These are phyloP conservation scores for Chromoteleia sp. DNA, from an alignment of 2,888 invertebrate species.

Conservation along the genomic window DNA sequence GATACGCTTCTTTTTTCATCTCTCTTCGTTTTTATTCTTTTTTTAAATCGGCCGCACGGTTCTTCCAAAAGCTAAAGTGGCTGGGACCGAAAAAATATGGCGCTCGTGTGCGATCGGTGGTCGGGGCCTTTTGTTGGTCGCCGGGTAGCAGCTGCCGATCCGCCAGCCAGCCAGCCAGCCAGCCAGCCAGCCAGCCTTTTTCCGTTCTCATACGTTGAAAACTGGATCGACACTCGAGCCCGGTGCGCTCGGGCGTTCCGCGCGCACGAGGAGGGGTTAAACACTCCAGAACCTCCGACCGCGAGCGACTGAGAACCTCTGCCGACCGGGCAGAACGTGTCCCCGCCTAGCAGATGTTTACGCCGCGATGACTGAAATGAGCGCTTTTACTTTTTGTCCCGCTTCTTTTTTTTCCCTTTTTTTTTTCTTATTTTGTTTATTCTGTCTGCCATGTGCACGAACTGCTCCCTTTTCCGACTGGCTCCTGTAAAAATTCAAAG, in stretches of 20 bases:
- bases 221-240: conserved; percentile 82
- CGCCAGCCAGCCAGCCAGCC: conserved; percentile 79
- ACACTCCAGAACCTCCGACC: conserved; percentile 47
- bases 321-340: conserved; percentile 72
- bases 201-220: conserved; percentile 83
- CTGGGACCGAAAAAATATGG: conserved; percentile 55
- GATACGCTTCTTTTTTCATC: no score
- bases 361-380: conserved; percentile 77
- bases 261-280: conserved; percentile 28
- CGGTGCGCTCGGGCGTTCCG: conserved; percentile 38
- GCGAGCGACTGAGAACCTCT: conserved; percentile 74
- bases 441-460: conserved; percentile 79
- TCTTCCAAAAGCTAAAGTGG: conserved; percentile 62
- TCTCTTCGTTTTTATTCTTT: no score
- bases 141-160: conserved; percentile 78
- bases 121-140: conserved; percentile 77
- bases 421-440: conserved; percentile 75
- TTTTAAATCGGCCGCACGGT: conserved; percentile 2
- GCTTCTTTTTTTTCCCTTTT: conserved; percentile 76
- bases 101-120: conserved; percentile 54
- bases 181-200: conserved; percentile 78
- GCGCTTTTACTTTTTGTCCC: conserved; percentile 78
- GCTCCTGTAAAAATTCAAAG: conserved; percentile 47
- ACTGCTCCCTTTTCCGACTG: conserved; percentile 69
- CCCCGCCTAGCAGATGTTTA: conserved; percentile 83